Evolutionary conservation across 2,113 vertebrate species (phyloP).

Genomic region (Pseudorasbora parva): DNA sequence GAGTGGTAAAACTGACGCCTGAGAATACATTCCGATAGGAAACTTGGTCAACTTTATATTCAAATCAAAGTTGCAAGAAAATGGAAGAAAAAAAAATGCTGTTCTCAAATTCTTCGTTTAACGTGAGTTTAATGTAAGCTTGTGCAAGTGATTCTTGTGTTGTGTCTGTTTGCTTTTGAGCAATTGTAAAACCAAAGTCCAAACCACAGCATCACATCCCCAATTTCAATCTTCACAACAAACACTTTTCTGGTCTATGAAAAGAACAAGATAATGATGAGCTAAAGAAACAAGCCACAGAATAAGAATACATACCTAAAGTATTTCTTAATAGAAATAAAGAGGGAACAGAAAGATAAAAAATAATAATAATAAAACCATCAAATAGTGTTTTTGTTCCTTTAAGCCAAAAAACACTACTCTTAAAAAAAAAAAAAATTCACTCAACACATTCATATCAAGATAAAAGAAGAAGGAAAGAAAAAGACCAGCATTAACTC

Average conservation of each 20-base stretch:
- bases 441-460: slow-evolving; percentile 11
- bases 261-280: slow-evolving; percentile 41
- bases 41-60: slow-evolving; percentile 53
- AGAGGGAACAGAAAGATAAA: neutral
- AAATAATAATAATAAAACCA: neutral
- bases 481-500: slow-evolving; percentile 20
- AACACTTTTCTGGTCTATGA: slow-evolving; percentile 74
- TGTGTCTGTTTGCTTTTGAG: slow-evolving; percentile 60
- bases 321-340: neutral
- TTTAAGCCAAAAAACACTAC: slow-evolving; percentile 60
- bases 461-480: slow-evolving; percentile 47
- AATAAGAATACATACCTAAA: neutral
- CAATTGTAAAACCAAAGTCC: slow-evolving; percentile 69
- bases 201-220: slow-evolving; percentile 74
- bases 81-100: neutral
- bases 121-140: slow-evolving; percentile 37
- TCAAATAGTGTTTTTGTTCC: slow-evolving; percentile 1
- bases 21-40: slow-evolving; percentile 42
- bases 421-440: slow-evolving; percentile 50
- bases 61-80: slow-evolving; percentile 47
- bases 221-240: slow-evolving; percentile 67
- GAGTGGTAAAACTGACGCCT: slow-evolving; percentile 62
- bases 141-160: slow-evolving; percentile 60
- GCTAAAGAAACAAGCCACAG: slow-evolving; percentile 50
- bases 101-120: slow-evolving; percentile 49